Conservation (phyloP, 2,888 invertebrate species). For the Marasmarcha lunaedactyla region DNA sequence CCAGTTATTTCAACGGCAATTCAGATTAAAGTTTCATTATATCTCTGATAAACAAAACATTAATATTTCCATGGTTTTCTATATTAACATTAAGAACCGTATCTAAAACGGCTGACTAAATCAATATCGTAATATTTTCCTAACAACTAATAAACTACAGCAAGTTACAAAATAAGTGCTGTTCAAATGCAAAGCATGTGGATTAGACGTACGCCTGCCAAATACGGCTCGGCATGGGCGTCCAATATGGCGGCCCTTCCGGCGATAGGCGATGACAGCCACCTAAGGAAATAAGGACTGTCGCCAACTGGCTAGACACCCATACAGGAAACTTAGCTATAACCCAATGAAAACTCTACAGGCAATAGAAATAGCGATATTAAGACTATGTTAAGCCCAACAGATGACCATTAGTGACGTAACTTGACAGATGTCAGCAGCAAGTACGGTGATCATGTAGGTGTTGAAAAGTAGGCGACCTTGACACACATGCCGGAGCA, state of each 20-base stretch:
- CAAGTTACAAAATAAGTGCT: slow-evolving; percentile 28
- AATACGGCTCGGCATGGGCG: slow-evolving; percentile 27
- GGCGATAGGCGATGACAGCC: slow-evolving; percentile 31
- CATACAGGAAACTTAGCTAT: not conserved
- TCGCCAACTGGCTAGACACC: slow-evolving; percentile 15
- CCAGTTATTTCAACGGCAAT: no score
- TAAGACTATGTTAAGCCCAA: not conserved
- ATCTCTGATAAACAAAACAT: no score
- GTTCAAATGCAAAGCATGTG: slow-evolving; percentile 24
- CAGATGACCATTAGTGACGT: no score
- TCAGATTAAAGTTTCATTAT: no score
- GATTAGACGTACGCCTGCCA: slow-evolving; percentile 33
- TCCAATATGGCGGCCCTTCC: slow-evolving; percentile 41
- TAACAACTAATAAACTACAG: no score
- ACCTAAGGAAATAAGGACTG: slow-evolving; percentile 15
- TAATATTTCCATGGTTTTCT: not conserved
- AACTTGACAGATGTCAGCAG: not conserved
- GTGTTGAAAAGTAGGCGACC: not conserved
- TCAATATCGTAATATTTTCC: no score
- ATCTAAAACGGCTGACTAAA: slow-evolving; percentile 8
- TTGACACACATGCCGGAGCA: not conserved
- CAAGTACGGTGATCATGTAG: not conserved
- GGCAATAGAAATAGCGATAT: no score
- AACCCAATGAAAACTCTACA: not conserved
- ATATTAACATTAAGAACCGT: not conserved